A percentile compares a stretch with the other conserved stretches of the same genome.
These are phyloP conservation scores for Anarrhichthys ocellatus DNA, from an alignment of 2,113 vertebrate species.

Conservation along the genomic window DNA sequence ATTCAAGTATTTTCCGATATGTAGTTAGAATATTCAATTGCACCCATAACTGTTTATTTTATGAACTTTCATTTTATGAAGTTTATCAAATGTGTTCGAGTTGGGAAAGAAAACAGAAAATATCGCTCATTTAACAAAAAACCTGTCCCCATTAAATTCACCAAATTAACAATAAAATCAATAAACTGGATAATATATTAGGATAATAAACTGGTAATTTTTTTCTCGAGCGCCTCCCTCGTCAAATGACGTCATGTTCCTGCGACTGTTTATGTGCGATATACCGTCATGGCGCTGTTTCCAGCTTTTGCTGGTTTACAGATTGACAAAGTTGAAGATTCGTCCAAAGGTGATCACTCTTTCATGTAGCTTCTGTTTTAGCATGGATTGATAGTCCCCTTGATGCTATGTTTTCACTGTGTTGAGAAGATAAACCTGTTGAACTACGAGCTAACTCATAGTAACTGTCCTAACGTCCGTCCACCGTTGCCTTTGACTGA, in stretches of 20 bases:
- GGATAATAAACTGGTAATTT: background rate
- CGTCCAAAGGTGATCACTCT: slow-evolving; percentile 53
- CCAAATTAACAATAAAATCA: background rate
- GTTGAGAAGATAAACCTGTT: fast-evolving
- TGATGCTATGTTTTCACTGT: background rate
- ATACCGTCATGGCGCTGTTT: slow-evolving; percentile 71
- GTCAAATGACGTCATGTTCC: slow-evolving; percentile 50
- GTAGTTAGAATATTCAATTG: background rate
- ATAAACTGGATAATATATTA: background rate
- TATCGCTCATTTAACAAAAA: background rate
- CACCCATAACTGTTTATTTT: background rate
- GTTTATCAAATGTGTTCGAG: background rate
- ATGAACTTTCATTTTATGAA: background rate
- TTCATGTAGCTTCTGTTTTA: background rate
- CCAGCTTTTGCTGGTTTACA: slow-evolving; percentile 68
- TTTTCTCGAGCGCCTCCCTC: background rate
- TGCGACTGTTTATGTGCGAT: slow-evolving; percentile 64
- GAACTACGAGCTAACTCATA: background rate
- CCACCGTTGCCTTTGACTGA: background rate
- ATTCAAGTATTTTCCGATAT: background rate
- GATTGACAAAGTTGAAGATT: slow-evolving; percentile 45
- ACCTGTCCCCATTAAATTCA: background rate
- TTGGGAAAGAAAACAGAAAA: background rate
- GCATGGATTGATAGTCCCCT: fast-evolving
- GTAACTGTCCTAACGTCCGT: background rate